Evolutionary conservation across 2,888 invertebrate genomes (phyloP).

Genomic region (Nomada fabriciana): DNA sequence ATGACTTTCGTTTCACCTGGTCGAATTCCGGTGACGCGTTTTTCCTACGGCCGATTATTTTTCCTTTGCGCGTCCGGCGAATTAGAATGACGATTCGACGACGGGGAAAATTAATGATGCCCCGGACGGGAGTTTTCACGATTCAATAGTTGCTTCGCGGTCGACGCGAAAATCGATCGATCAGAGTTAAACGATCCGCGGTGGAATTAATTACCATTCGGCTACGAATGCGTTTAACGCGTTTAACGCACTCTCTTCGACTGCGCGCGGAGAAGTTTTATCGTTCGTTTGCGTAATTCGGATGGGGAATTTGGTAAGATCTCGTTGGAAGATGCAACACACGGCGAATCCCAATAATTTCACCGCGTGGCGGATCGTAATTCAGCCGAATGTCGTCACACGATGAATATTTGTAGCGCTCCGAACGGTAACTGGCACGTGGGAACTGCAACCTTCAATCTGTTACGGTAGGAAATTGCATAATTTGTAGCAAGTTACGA

Average conservation of each 20-base stretch:
- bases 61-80: too few species aligned
- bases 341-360: slow-evolving; percentile 61
- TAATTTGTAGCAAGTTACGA: slow-evolving; percentile 73
- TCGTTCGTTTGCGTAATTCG: slow-evolving; percentile 24
- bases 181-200: slow-evolving; percentile 26
- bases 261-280: background rate
- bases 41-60: too few species aligned
- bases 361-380: slow-evolving; percentile 57
- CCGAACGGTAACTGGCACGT: slow-evolving; percentile 67
- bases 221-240: background rate
- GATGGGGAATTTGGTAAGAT: slow-evolving; percentile 52
- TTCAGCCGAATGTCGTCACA: slow-evolving; percentile 69
- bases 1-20: too few species aligned
- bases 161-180: background rate
- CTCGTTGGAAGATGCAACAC: slow-evolving; percentile 29
- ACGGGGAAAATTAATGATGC: background rate
- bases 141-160: background rate
- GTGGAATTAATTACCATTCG: slow-evolving; percentile 14
- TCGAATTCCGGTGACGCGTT: too few species aligned
- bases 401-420: slow-evolving; percentile 71
- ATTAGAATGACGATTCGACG: too few species aligned
- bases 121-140: background rate
- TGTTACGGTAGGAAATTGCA: slow-evolving; percentile 75
- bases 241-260: background rate
- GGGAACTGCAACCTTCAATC: slow-evolving; percentile 75